Conservation (phyloP, 2,113 vertebrate species). For the Brachyistius frenatus region DNA sequence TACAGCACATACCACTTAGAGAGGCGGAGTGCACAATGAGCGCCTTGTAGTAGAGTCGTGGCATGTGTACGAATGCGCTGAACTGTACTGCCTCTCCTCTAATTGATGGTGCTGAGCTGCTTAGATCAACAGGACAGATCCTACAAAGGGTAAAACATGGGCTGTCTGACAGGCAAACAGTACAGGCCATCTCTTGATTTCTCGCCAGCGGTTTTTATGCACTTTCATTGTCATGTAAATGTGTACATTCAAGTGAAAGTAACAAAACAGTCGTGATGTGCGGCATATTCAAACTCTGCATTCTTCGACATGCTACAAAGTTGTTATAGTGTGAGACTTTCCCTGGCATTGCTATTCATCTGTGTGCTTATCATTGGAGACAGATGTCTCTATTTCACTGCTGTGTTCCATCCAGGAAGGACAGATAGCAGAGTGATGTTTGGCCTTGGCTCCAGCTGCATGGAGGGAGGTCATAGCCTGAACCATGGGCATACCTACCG, state of each 20-base stretch:
- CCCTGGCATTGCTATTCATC: conserved; percentile 50
- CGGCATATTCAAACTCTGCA: background rate
- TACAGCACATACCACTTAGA: conserved; percentile 76
- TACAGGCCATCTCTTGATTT: conserved; percentile 30
- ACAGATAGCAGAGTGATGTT: conserved; percentile 63
- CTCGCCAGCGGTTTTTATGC: conserved; percentile 8
- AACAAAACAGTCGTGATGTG: conserved; percentile 9
- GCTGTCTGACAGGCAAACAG: conserved; percentile 46
- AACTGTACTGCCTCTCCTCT: conserved; percentile 76
- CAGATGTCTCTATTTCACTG: conserved; percentile 67
- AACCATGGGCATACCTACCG: conserved; percentile 31
- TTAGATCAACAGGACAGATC: conserved; percentile 70
- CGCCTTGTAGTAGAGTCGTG: conserved; percentile 76
- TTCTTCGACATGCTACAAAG: conserved; percentile 18
- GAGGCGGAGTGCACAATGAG: conserved; percentile 78
- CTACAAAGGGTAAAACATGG: conserved; percentile 70
- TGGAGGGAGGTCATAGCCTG: conserved; percentile 61
- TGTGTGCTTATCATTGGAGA: conserved; percentile 64
- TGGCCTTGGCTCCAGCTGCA: conserved; percentile 69
- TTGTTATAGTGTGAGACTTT: conserved; percentile 59
- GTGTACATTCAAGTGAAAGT: conserved; percentile 26
- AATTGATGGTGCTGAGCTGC: conserved; percentile 74
- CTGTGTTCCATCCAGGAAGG: conserved; percentile 75
- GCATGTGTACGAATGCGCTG: conserved; percentile 76
- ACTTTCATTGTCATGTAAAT: conserved; percentile 62